Conservation (phyloP, 2,113 vertebrate species). For the Orycteropus afer region DNA sequence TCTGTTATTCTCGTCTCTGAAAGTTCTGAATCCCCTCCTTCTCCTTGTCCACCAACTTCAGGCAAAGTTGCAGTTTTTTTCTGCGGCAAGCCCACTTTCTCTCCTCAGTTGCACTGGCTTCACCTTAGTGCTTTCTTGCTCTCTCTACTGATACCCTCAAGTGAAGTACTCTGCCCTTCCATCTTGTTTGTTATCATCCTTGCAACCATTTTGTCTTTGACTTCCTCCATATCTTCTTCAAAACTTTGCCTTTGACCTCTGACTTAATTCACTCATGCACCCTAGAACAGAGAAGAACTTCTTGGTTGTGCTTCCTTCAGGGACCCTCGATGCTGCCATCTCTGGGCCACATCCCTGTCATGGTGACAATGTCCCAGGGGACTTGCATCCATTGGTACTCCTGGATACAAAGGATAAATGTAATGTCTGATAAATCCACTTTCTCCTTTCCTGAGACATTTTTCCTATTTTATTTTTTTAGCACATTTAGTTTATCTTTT, state of each 20-base stretch:
- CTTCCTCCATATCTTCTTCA: neutral
- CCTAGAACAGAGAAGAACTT: neutral
- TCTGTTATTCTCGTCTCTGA: too few relatives aligned
- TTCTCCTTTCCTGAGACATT: neutral
- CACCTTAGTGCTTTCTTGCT: fast-evolving
- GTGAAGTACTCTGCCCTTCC: fast-evolving
- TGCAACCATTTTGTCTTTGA: neutral
- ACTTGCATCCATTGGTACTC: fast-evolving
- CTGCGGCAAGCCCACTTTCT: neutral
- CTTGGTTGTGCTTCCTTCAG: fast-evolving
- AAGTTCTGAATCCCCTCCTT: neutral
- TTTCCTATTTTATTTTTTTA: neutral
- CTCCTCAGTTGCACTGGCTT: fast-evolving
- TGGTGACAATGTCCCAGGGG: neutral
- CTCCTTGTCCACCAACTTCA: neutral
- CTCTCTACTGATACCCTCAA: neutral
- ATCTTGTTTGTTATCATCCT: neutral
- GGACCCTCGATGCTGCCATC: too few relatives aligned
- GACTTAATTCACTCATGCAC: neutral
- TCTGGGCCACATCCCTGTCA: neutral
- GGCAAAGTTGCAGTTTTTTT: neutral
- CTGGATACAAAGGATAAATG: neutral
- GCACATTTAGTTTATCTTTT: neutral
- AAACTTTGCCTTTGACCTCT: neutral
- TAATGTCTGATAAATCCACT: neutral